Evolutionary conservation across 2,113 vertebrate genomes (phyloP).

Genomic region (Taurulus bubalis): DNA sequence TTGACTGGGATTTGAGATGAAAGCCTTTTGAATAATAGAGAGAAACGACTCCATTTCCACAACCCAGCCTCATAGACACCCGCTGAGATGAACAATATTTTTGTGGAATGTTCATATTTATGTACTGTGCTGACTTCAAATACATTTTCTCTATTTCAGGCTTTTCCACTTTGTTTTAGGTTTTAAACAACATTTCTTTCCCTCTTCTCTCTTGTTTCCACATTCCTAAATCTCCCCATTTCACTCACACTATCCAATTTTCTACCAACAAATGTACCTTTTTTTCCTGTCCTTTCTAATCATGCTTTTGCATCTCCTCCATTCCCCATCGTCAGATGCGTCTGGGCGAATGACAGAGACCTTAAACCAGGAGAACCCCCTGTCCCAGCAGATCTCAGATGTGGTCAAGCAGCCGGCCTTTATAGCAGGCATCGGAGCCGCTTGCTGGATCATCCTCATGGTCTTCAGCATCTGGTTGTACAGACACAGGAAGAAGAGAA

Average conservation of each 20-base stretch:
- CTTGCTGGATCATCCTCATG: slow-evolving; percentile 99
- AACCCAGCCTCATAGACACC: slow-evolving; percentile 31
- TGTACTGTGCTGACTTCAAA: slow-evolving; percentile 31
- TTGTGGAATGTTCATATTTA: slow-evolving; percentile 48
- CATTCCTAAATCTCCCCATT: slow-evolving; percentile 17
- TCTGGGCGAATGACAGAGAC: slow-evolving; percentile 89
- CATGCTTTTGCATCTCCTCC: slow-evolving; percentile 9
- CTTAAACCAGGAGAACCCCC: slow-evolving; percentile 87
- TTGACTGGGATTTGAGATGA: slow-evolving; percentile 61
- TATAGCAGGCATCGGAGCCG: slow-evolving; percentile 96
- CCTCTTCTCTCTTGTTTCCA: neutral
- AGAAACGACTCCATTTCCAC: slow-evolving; percentile 41
- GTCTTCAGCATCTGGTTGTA: slow-evolving; percentile 99
- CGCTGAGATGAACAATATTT: slow-evolving; percentile 49
- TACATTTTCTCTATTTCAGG: slow-evolving; percentile 28
- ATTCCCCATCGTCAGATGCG: slow-evolving; percentile 83
- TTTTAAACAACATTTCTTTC: slow-evolving; percentile 2
- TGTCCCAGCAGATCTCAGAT: slow-evolving; percentile 97
- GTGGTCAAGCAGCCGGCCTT: slow-evolving; percentile 98
- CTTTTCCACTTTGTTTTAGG: slow-evolving; percentile 25
- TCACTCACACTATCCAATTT: neutral
- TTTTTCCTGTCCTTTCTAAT: neutral
- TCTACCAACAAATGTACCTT: neutral
- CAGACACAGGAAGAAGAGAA: slow-evolving; percentile 95
- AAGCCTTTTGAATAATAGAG: slow-evolving; percentile 66